phyloP scores from a whole-genome alignment of 2,888 invertebrate species.

The Asteroscopus sphinx region DNA sequence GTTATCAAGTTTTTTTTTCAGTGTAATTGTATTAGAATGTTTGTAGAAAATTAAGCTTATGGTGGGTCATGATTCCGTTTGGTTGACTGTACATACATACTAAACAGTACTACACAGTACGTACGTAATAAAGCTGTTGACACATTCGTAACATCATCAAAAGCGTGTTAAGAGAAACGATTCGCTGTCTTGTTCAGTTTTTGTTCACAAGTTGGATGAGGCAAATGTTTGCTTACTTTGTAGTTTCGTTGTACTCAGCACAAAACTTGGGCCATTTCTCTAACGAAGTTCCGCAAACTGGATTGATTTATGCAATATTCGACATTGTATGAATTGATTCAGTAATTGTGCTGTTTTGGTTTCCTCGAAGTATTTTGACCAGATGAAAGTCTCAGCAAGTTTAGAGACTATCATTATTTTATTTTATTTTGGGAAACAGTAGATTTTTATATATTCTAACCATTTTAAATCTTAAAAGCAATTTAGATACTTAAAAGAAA shows the following conservation, averaged over 20 bases:
- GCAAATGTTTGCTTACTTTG: constrained; percentile 19
- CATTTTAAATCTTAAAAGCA: no score
- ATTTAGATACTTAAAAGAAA: no score
- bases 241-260: constrained; percentile 8
- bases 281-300: constrained; percentile 4
- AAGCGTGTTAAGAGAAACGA: constrained; percentile 6
- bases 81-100: no score
- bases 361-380: neutral
- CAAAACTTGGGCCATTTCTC: constrained; percentile 17
- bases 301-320: constrained; percentile 32
- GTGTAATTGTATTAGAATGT: no score
- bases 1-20: no score
- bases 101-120: neutral
- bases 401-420: no score
- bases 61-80: no score
- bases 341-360: neutral
- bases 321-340: constrained; percentile 1
- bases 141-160: constrained; percentile 4
- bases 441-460: no score
- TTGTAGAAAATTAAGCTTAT: no score
- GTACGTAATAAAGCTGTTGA: neutral
- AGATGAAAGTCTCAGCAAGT: no score
- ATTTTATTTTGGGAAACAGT: no score
- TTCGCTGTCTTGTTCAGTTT: constrained; percentile 11
- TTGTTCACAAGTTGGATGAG: constrained; percentile 7